A percentile compares a stretch with the other conserved stretches of the same genome.
phyloP scores from a whole-genome alignment of 1,140 invertebrate species.

The Aphaenogaster rudis region DNA sequence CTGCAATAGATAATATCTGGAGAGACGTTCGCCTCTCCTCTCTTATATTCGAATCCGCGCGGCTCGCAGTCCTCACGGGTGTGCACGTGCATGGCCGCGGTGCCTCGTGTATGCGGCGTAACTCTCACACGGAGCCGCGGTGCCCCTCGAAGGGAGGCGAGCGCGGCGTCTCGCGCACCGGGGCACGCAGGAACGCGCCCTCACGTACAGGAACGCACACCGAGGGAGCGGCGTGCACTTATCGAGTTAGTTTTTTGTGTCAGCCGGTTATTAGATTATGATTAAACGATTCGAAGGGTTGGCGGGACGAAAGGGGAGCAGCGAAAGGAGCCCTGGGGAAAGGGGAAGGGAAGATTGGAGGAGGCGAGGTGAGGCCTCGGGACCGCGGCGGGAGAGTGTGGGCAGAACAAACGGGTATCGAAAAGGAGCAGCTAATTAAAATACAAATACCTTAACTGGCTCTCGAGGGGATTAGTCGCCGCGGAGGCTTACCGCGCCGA shows the following conservation, averaged over 20 bases:
- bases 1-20: conserved; percentile 80
- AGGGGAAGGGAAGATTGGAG: conserved; percentile 47
- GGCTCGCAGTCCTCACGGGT: conserved; percentile 38
- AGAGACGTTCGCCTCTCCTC: conserved; percentile 71
- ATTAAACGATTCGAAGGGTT: conserved; percentile 84
- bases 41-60: conserved; percentile 60
- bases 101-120: conserved; percentile 8
- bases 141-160: conserved; percentile 15
- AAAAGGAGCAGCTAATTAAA: conserved; percentile 85
- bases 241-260: conserved; percentile 86
- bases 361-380: conserved; percentile 32
- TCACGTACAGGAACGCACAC: conserved; percentile 21
- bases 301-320: conserved; percentile 44
- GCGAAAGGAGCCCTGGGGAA: conserved; percentile 45
- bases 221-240: conserved; percentile 76
- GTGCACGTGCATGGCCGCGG: conserved; percentile 41
- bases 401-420: conserved; percentile 82
- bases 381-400: conserved; percentile 61
- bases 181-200: conserved; percentile 17
- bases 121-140: conserved; percentile 15
- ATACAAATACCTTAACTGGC: conserved; percentile 84
- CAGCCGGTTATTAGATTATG: conserved; percentile 87
- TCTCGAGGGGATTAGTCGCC: conserved; percentile 79
- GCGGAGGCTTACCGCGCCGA: conserved; percentile 68
- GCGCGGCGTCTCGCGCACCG: conserved; percentile 8